Conservation (phyloP, 2,113 vertebrate species). For the Pristiophorus japonicus region DNA sequence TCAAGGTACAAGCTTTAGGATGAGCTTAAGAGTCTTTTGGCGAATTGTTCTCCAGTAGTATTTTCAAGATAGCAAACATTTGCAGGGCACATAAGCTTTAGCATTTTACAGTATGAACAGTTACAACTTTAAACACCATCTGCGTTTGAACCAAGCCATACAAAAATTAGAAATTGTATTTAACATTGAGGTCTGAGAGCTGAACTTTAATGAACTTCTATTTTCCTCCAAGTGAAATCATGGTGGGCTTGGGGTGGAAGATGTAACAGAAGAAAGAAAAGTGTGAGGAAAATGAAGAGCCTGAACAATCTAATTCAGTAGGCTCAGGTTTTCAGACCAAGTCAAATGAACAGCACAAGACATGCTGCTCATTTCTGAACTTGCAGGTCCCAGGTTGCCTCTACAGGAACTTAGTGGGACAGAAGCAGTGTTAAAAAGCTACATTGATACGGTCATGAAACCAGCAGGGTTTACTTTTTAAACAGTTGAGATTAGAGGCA, state of each 20-base stretch:
- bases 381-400: not conserved
- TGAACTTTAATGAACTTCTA: not conserved
- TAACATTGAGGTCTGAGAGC: not conserved
- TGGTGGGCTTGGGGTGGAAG: not conserved
- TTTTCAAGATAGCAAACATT: conserved; percentile 20
- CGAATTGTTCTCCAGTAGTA: conserved; percentile 6
- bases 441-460: conserved; percentile 1
- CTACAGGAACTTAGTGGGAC: not conserved
- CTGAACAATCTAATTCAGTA: not conserved
- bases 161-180: conserved; percentile 2
- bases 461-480: not conserved
- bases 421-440: not conserved
- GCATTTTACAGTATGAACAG: not conserved
- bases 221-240: not conserved
- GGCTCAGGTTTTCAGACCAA: not conserved
- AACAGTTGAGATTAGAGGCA: not conserved
- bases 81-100: not conserved
- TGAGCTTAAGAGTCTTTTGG: not conserved
- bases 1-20: not conserved
- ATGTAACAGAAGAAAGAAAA: not conserved
- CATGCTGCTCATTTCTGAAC: not conserved
- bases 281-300: too few relatives aligned
- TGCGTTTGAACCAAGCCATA: not conserved
- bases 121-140: not conserved
- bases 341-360: not conserved